Evolutionary conservation across 2,888 invertebrate genomes (phyloP).

Genomic region (Elmis aenea): DNA sequence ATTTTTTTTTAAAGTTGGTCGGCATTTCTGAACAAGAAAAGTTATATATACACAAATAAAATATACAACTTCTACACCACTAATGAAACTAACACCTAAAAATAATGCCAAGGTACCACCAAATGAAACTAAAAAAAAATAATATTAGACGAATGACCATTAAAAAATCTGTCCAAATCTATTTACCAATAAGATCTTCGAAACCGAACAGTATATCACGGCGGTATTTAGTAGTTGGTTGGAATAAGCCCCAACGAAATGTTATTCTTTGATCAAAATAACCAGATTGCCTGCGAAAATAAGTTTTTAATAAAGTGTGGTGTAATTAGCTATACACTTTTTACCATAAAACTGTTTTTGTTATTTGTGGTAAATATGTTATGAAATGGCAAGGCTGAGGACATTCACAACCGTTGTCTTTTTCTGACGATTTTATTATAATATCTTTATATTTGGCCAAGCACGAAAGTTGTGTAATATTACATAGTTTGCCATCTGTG

Average conservation of each 20-base stretch:
- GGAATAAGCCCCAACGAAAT: conserved; percentile 50
- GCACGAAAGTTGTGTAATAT: conserved; percentile 52
- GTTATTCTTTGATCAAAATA: conserved; percentile 48
- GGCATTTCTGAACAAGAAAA: no score
- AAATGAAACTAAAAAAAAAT: conserved; percentile 51
- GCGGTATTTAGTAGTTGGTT: conserved; percentile 54
- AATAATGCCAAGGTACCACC: conserved; percentile 61
- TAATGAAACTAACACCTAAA: conserved; percentile 60
- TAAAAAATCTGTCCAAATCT: neutral
- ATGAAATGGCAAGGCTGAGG: conserved; percentile 47
- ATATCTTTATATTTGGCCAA: conserved; percentile 42
- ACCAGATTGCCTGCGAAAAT: conserved; percentile 35
- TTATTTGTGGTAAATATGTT: conserved; percentile 41
- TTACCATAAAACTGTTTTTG: conserved; percentile 45
- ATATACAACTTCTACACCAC: conserved; percentile 56
- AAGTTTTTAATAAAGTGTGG: neutral
- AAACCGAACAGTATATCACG: conserved; percentile 60
- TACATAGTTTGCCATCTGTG: conserved; percentile 50
- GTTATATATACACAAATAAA: no score
- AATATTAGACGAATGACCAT: conserved; percentile 1
- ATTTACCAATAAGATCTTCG: conserved; percentile 57
- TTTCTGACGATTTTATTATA: conserved; percentile 41
- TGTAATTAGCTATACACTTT: neutral
- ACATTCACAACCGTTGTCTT: conserved; percentile 44
- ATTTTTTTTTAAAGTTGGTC: no score